Evolutionary conservation across 2,797 vertebrate genomes (phyloP).

Genomic region (Chaenodraco wilsoni): DNA sequence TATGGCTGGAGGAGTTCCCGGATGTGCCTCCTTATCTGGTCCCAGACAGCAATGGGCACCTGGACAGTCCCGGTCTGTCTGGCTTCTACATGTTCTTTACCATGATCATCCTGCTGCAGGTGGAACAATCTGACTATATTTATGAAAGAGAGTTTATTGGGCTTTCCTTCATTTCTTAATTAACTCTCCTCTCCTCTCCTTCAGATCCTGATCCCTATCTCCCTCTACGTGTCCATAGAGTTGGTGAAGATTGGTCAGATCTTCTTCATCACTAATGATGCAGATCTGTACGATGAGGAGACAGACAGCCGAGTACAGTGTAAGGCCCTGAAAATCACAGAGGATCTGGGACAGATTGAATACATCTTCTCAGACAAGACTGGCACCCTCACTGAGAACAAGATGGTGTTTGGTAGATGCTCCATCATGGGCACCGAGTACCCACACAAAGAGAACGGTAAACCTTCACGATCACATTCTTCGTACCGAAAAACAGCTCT

Average conservation of each 20-base stretch:
- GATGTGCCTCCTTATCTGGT: conserved; percentile 87
- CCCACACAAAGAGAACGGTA: conserved; percentile 94
- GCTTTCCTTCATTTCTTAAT: background rate
- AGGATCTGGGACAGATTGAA: conserved; percentile 96
- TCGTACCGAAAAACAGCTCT: background rate
- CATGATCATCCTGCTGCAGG: conserved; percentile 97
- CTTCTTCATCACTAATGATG: conserved; percentile 92
- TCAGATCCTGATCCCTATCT: conserved; percentile 94
- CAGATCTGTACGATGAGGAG: conserved; percentile 92
- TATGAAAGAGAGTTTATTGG: background rate
- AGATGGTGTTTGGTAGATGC: conserved; percentile 96
- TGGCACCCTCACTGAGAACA: conserved; percentile 96
- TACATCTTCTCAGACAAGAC: conserved; percentile 98
- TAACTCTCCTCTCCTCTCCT: background rate
- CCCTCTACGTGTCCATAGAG: conserved; percentile 95
- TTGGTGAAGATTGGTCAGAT: conserved; percentile 93
- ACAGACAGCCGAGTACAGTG: conserved; percentile 88
- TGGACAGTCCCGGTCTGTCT: conserved; percentile 77
- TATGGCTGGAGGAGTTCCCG: conserved; percentile 85
- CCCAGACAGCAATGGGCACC: conserved; percentile 79
- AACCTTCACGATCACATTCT: conserved; percentile 9
- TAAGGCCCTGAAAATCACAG: conserved; percentile 92
- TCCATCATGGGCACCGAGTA: conserved; percentile 91
- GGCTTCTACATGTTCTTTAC: conserved; percentile 94
- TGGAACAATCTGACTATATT: conserved; percentile 58